Percentiles rank a stretch among this genome's conserved stretches.
Evolutionary conservation across 1,140 invertebrate genomes (phyloP).

Genomic region (Psix sp.): DNA sequence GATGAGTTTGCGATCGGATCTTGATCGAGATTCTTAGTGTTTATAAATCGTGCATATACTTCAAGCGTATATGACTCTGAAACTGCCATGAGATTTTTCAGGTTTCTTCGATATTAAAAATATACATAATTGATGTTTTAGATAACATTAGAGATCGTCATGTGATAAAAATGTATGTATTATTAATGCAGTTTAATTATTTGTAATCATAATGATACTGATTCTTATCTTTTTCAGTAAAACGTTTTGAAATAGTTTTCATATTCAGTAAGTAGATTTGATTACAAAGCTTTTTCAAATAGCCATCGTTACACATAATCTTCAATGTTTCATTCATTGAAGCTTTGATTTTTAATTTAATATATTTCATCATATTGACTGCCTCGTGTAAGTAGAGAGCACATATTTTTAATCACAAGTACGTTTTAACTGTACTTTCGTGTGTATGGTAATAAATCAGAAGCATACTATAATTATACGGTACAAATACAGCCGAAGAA

Average conservation of each 20-base stretch:
- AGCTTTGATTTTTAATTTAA: conserved; percentile 5
- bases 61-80: conserved; percentile 16
- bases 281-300: no score
- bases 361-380: conserved; percentile 26
- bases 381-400: conserved; percentile 28
- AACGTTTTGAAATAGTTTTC: no score
- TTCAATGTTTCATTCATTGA: no score
- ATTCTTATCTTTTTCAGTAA: no score
- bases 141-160: conserved; percentile 15
- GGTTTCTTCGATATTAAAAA: conserved; percentile 25
- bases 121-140: conserved; percentile 27
- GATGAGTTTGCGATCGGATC: conserved; percentile 33
- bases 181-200: conserved; percentile 19
- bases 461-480: conserved; percentile 45
- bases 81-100: conserved; percentile 22
- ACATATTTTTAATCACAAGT: conserved; percentile 48
- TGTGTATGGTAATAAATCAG: conserved; percentile 41
- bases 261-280: no score
- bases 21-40: conserved; percentile 32
- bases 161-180: conserved; percentile 23
- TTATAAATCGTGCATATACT: conserved; percentile 34
- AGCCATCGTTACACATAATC: no score
- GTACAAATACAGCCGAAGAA: conserved; percentile 28
- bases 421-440: conserved; percentile 46
- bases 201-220: no score